Evolutionary conservation across 92 coral and sea anemone species (phyloP).

Genomic region (Porites evermanni): DNA sequence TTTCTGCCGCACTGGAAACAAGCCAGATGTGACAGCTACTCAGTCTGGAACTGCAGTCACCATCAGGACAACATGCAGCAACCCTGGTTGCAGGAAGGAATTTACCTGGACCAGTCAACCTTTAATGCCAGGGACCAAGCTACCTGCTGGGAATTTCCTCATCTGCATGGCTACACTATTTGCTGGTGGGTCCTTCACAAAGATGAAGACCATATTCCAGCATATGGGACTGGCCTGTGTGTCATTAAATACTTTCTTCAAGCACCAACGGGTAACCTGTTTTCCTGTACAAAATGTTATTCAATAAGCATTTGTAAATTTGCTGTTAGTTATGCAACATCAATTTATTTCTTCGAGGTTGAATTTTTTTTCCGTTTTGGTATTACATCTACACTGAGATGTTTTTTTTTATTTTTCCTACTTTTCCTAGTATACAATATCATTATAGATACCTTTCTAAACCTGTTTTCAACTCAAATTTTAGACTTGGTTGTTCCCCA

Average conservation of each 20-base stretch:
- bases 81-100: conserved; percentile 53
- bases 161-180: conserved; percentile 68
- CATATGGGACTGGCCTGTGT: conserved; percentile 75
- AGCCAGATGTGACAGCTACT: conserved; percentile 53
- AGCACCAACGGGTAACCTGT: conserved; percentile 52
- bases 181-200: conserved; percentile 64
- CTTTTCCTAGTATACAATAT: too few species aligned
- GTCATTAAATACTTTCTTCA: conserved; percentile 57
- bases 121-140: conserved; percentile 36
- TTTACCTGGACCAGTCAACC: conserved; percentile 72
- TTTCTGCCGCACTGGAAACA: conserved; percentile 60
- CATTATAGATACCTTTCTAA: too few species aligned
- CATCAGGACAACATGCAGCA: conserved; percentile 37
- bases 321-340: too few species aligned
- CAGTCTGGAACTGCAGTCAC: conserved; percentile 60
- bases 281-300: too few species aligned
- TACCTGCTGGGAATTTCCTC: conserved; percentile 74
- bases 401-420: too few species aligned
- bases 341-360: too few species aligned
- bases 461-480: too few species aligned
- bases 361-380: too few species aligned
- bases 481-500: background rate
- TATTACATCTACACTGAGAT: too few species aligned
- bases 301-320: too few species aligned
- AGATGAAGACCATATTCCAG: conserved; percentile 52